phyloP scores from a whole-genome alignment of 2,113 vertebrate genomes.

The Misgurnus anguillicaudatus region DNA sequence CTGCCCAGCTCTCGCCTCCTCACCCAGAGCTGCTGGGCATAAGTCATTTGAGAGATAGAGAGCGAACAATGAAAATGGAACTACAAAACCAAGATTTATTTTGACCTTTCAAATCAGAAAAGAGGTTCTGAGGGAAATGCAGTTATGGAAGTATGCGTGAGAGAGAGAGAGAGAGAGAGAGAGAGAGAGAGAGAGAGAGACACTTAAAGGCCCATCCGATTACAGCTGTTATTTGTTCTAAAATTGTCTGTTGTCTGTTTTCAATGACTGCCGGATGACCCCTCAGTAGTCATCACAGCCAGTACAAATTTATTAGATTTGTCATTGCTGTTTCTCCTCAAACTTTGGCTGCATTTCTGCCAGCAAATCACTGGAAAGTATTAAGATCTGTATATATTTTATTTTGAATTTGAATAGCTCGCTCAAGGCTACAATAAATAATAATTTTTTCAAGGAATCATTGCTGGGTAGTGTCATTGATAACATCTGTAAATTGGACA shows the following conservation, averaged over 20 bases:
- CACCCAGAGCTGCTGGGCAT: neutral
- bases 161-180: conserved; percentile 7
- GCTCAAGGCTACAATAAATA: conserved; percentile 5
- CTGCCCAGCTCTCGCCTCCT: conserved; percentile 63
- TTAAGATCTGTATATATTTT: neutral
- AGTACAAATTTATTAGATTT: neutral
- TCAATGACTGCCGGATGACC: conserved; percentile 14
- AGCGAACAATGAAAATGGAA: conserved; percentile 52
- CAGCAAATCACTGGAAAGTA: conserved; percentile 14
- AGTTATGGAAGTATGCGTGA: neutral
- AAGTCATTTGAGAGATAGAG: conserved; percentile 32
- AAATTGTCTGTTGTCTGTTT: conserved; percentile 10
- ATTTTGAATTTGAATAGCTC: neutral
- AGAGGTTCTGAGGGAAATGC: neutral
- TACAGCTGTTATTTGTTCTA: conserved; percentile 10
- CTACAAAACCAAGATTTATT: conserved; percentile 37
- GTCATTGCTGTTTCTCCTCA: neutral
- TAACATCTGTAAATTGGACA: neutral
- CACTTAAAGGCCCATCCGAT: conserved; percentile 6
- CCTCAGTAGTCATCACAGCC: neutral
- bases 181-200: conserved; percentile 11
- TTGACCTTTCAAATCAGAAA: neutral
- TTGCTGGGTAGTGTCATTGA: neutral
- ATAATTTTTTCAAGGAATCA: conserved; percentile 5
- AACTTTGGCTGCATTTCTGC: conserved; percentile 18